Evolutionary conservation across 2,888 invertebrate genomes (phyloP), one percentile per base, ranked within the genome.

Genomic region (Microplitis manilae): DNA sequence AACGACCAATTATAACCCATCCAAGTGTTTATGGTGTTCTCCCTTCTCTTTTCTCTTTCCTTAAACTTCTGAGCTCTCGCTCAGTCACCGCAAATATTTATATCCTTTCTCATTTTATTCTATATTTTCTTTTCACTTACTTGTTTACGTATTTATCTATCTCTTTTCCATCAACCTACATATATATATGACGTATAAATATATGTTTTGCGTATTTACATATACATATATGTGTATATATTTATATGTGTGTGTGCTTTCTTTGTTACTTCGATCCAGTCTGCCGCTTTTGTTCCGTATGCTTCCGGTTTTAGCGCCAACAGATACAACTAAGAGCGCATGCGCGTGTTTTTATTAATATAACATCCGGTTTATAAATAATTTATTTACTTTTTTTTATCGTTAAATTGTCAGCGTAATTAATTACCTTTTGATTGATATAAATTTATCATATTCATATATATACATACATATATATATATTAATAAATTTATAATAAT

Each of bases 11-110:
- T 67, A 72, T 81, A 77, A 50, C 13, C 77, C 77, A 81, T 82
- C 79, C 80, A 77, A 30, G 79, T 82, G 83, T 85, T 85, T 85
- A 85, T 83, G 83, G 82, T 82, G 81, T 79, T 81, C 81, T 81
- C 78, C 80, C 77, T 64, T 75, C 76, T 79, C 70, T 73, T 77
- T 67, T 71, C 75, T 80, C 72, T 64, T 71, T 59, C 59, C n/a
- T 65, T 72, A 62, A 41, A 39, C 40, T 40, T 68, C 65, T 62
- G 40, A 30, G 67, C 79, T 38, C 40, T 68, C 8, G 61, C 74
- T 60, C 30, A 7, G 15, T 73, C 71, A 20, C 30, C 38, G 68
- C 77, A 20, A 77, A 69, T 77, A 76, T 73, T 73, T 75, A 79
- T 17, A 30, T 61, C 30, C 64, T 40, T 60, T 17, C 59, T 62